Conservation (phyloP, 2,113 vertebrate species). For the Taxidea taxus region DNA sequence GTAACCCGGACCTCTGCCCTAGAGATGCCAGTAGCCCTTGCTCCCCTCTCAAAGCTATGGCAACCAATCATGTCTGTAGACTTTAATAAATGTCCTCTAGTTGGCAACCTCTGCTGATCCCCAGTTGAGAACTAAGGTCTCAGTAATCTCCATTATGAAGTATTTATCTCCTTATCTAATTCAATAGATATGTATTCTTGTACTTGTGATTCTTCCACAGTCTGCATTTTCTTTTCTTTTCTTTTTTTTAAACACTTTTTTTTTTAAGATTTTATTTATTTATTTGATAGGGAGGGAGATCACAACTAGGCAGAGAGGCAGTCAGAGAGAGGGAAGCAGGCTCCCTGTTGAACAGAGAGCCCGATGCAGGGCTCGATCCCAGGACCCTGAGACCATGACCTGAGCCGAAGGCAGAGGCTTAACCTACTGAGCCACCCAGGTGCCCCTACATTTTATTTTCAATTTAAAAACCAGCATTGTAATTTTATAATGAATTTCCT, state of each 20-base stretch:
- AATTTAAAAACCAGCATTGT: not conserved
- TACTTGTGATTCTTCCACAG: not conserved
- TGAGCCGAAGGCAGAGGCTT: too few species aligned
- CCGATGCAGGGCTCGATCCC: too few species aligned
- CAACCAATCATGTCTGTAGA: not conserved
- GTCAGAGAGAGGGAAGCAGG: too few species aligned
- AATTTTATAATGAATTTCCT: not conserved
- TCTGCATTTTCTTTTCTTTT: not conserved
- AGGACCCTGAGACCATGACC: too few species aligned
- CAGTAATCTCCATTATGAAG: not conserved
- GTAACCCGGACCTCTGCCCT: not conserved
- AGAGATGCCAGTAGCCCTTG: not conserved
- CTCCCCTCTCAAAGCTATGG: not conserved
- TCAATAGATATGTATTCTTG: not conserved
- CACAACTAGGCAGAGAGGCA: too few species aligned
- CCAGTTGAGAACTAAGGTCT: not conserved
- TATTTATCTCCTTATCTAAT: not conserved
- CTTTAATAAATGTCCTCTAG: too few species aligned
- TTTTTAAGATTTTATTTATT: too few species aligned
- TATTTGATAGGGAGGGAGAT: too few species aligned
- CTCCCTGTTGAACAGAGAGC: too few species aligned
- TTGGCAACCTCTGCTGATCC: not conserved
- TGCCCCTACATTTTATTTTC: not conserved
- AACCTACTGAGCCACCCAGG: too few species aligned
- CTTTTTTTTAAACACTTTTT: too few species aligned